Percentiles rank a stretch among this genome's conserved stretches.
Evolutionary conservation across 2,888 invertebrate genomes (phyloP).

Genomic region (Lathronympha strigana): DNA sequence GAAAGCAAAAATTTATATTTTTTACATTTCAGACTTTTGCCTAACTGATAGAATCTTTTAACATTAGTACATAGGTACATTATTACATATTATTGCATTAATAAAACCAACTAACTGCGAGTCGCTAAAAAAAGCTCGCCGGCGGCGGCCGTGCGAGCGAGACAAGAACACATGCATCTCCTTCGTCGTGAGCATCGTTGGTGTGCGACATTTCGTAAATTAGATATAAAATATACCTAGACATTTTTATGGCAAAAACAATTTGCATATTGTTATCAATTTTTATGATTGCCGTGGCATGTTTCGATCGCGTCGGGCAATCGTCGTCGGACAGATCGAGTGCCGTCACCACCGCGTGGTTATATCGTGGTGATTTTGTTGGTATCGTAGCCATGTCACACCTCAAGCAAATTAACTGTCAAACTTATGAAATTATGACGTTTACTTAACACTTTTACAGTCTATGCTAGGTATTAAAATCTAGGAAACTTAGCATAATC

Average conservation of each 20-base stretch:
- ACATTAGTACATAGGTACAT: constrained; percentile 57
- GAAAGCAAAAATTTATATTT: constrained; percentile 79
- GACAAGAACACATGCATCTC: constrained; percentile 23
- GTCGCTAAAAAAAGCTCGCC: constrained; percentile 39
- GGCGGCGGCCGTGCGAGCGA: constrained; percentile 10
- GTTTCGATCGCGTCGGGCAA: no score
- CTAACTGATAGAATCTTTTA: constrained; percentile 69
- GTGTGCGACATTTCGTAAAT: constrained; percentile 15
- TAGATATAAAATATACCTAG: constrained; percentile 6
- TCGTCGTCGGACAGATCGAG: no score
- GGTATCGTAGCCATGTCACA: no score
- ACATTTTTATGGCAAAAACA: neutral
- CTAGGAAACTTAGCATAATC: no score
- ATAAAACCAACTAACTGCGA: constrained; percentile 45
- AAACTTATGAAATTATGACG: no score
- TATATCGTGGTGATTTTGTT: no score
- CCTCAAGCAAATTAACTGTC: no score
- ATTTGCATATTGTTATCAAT: no score
- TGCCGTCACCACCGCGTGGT: no score
- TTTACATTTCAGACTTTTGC: constrained; percentile 76
- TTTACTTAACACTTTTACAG: no score
- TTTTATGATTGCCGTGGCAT: no score
- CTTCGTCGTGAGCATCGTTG: constrained; percentile 20
- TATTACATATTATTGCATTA: constrained; percentile 53
- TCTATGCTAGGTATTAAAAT: no score